A percentile compares a stretch with the other conserved stretches of the same genome.
Conservation (phyloP, 2,888 invertebrate species). For the Sylvicola cinctus region DNA sequence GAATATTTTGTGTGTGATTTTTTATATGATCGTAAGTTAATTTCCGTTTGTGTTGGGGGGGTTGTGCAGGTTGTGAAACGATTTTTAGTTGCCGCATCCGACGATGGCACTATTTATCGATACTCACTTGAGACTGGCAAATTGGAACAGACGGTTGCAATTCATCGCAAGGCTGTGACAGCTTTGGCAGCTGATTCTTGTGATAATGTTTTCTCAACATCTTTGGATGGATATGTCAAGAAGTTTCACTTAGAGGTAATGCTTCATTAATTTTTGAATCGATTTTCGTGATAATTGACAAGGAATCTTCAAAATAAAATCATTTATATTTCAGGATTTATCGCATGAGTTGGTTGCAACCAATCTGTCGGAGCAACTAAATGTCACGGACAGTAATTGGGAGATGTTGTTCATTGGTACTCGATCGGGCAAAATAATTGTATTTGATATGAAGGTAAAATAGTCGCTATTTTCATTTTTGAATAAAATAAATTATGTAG, state of each 20-base stretch:
- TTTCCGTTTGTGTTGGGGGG: too few species aligned
- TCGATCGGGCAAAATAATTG: constrained; percentile 45
- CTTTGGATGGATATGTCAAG: constrained; percentile 21
- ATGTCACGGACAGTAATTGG: constrained; percentile 57
- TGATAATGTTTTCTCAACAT: constrained; percentile 17
- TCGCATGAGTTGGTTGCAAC: constrained; percentile 11
- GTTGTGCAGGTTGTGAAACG: constrained; percentile 13
- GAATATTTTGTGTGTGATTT: too few species aligned
- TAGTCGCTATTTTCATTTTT: too few species aligned
- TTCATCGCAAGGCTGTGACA: constrained; percentile 22
- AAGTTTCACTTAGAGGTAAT: constrained; percentile 20
- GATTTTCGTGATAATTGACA: too few species aligned
- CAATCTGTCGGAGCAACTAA: constrained; percentile 32
- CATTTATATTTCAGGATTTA: constrained; percentile 1
- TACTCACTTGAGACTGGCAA: constrained; percentile 16
- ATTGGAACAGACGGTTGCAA: constrained; percentile 16
- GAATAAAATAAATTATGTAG: too few species aligned
- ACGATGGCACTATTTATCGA: constrained; percentile 21
- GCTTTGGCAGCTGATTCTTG: constrained; percentile 16
- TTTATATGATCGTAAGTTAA: too few species aligned
- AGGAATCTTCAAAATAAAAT: too few species aligned
- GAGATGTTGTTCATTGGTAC: constrained; percentile 51
- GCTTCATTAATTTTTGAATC: too few species aligned
- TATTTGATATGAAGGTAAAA: constrained; percentile 45
- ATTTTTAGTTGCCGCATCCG: constrained; percentile 19